A percentile compares a stretch with the other conserved stretches of the same genome.
phyloP scores from a whole-genome alignment of 1,140 invertebrate species.

The Papilio dardanus region DNA sequence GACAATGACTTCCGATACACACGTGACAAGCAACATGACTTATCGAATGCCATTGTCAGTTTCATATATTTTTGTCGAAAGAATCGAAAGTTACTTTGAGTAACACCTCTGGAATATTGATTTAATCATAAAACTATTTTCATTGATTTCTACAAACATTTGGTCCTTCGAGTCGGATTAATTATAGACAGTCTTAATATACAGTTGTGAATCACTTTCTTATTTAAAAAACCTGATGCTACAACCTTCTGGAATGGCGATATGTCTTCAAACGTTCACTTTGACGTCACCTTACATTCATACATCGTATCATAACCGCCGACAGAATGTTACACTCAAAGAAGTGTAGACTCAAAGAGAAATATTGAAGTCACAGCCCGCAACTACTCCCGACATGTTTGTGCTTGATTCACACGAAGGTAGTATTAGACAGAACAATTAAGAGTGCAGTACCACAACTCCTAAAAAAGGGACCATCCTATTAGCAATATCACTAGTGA shows the following conservation, averaged over 20 bases:
- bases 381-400: conserved; percentile 18
- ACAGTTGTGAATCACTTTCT: background rate
- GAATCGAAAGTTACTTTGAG: too few relatives aligned
- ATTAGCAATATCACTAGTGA: background rate
- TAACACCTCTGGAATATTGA: too few relatives aligned
- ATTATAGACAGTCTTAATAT: background rate
- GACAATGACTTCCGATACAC: too few relatives aligned
- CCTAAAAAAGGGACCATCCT: background rate
- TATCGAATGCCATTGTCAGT: too few relatives aligned
- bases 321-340: conserved; percentile 41
- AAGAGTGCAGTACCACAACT: background rate
- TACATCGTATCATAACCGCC: conserved; percentile 33
- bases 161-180: too few relatives aligned
- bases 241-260: background rate
- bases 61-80: too few relatives aligned
- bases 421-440: background rate
- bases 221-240: background rate
- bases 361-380: conserved; percentile 31
- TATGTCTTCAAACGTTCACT: conserved; percentile 6
- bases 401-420: background rate
- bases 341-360: conserved; percentile 48
- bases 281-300: conserved; percentile 2
- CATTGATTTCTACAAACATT: too few relatives aligned
- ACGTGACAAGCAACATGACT: too few relatives aligned
- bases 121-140: too few relatives aligned